These are phyloP conservation scores for Etheostoma cragini DNA, from an alignment of 2,113 vertebrate species.

Conservation along the genomic window DNA sequence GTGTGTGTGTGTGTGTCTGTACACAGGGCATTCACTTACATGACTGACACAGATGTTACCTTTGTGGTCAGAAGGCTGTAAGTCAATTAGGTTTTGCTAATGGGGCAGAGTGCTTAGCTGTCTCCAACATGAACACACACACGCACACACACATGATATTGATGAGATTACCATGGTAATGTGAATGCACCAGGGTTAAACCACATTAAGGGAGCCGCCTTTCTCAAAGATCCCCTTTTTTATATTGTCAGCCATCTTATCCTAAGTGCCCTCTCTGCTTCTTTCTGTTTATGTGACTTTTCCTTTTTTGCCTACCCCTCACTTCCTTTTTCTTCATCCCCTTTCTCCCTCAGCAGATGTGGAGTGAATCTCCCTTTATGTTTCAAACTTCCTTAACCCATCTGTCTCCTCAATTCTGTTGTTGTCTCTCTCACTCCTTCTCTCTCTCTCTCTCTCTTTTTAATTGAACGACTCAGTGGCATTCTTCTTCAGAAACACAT, in stretches of 20 bases:
- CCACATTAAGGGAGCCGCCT: conserved; percentile 60
- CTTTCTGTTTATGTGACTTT: conserved; percentile 47
- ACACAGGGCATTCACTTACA: conserved; percentile 64
- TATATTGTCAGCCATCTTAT: conserved; percentile 37
- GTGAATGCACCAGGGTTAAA: conserved; percentile 66
- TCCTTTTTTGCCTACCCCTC: conserved; percentile 42
- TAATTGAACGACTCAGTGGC: conserved; percentile 17
- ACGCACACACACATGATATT: conserved; percentile 36
- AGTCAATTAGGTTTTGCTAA: conserved; percentile 78
- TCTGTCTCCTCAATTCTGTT: conserved; percentile 40
- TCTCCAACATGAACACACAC: conserved; percentile 32
- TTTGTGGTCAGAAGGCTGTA: conserved; percentile 75
- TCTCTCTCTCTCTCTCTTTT: conserved; percentile 7
- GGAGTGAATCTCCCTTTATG: conserved; percentile 53
- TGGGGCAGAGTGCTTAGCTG: conserved; percentile 66
- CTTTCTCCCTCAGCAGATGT: conserved; percentile 56
- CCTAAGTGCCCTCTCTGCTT: conserved; percentile 38
- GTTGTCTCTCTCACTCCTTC: not conserved
- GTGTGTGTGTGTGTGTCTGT: conserved; percentile 39
- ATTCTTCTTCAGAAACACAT: not conserved
- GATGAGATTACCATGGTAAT: conserved; percentile 80
- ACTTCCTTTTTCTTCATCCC: conserved; percentile 29
- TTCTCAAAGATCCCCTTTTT: conserved; percentile 47
- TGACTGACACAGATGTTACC: conserved; percentile 78
- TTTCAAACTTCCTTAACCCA: conserved; percentile 57